These are phyloP conservation scores for Ornithorhynchus anatinus DNA, from an alignment of 2,113 vertebrate genomes.

Conservation along the genomic window DNA sequence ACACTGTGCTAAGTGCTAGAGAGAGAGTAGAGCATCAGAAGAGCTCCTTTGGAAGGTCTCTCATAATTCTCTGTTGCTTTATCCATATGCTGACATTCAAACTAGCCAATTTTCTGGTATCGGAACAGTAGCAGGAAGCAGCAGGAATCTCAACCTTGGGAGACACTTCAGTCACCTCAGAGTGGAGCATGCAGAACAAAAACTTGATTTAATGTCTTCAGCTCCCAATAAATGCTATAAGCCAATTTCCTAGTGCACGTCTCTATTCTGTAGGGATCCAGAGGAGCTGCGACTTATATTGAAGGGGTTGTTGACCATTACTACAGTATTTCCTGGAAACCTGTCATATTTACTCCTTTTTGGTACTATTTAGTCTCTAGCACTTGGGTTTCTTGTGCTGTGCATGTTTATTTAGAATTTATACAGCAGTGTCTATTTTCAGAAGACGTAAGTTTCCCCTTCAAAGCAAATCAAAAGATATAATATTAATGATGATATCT, in stretches of 20 bases:
- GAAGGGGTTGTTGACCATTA: background rate
- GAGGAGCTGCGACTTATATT: too few relatives aligned
- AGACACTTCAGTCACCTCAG: too few relatives aligned
- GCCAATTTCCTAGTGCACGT: background rate
- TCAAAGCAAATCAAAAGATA: too few relatives aligned
- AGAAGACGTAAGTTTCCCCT: background rate
- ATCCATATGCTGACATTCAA: too few relatives aligned
- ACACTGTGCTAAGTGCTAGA: too few relatives aligned
- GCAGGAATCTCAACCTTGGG: too few relatives aligned
- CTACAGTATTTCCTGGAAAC: background rate
- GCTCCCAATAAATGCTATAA: background rate
- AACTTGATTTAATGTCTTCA: background rate
- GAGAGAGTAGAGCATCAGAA: too few relatives aligned
- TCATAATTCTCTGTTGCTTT: too few relatives aligned
- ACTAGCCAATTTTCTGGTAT: too few relatives aligned
- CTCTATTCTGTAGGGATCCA: background rate
- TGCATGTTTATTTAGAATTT: background rate
- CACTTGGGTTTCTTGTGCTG: background rate
- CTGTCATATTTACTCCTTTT: background rate
- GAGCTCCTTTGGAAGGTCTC: too few relatives aligned
- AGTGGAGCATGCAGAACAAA: too few relatives aligned
- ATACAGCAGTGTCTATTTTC: background rate
- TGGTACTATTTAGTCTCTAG: constrained; percentile 1
- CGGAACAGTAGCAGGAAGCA: too few relatives aligned
- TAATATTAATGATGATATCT: background rate